Evolutionary conservation across 1,140 invertebrate genomes (phyloP).

Genomic region (Plodia interpunctella): DNA sequence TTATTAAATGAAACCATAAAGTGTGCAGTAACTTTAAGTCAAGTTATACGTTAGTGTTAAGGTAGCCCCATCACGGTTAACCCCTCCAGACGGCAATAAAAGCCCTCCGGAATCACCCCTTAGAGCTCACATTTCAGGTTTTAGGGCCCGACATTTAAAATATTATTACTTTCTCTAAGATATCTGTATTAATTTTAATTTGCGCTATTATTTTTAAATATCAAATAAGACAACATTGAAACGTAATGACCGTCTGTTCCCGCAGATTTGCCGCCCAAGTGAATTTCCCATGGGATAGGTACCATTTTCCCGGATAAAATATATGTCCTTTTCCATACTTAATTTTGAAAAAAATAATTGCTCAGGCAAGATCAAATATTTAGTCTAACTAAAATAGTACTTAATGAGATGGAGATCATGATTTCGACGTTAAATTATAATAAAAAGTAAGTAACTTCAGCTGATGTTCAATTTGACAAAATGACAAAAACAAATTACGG

Average conservation of each 20-base stretch:
- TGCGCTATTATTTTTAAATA: neutral
- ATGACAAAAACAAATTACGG: neutral
- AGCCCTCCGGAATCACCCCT: neutral
- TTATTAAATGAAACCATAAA: neutral
- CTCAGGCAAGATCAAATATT: too few species aligned
- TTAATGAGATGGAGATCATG: too few species aligned
- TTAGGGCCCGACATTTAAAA: neutral
- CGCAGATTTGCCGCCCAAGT: too few species aligned
- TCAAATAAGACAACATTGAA: too few species aligned
- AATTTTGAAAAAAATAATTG: too few species aligned
- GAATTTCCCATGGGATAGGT: too few species aligned
- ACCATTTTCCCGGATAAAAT: too few species aligned
- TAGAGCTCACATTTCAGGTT: neutral
- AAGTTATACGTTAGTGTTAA: neutral
- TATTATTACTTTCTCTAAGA: neutral
- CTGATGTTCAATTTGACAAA: conserved; percentile 1
- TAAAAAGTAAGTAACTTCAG: neutral
- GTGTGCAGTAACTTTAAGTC: neutral
- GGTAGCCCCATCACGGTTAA: neutral
- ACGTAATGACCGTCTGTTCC: too few species aligned
- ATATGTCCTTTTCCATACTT: too few species aligned
- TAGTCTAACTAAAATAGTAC: too few species aligned
- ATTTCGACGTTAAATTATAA: too few species aligned
- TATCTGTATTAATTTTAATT: neutral
- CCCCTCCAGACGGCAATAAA: neutral